Evolutionary conservation across 2,797 vertebrate genomes (phyloP).

Genomic region (Dendrocincla tyrannina): DNA sequence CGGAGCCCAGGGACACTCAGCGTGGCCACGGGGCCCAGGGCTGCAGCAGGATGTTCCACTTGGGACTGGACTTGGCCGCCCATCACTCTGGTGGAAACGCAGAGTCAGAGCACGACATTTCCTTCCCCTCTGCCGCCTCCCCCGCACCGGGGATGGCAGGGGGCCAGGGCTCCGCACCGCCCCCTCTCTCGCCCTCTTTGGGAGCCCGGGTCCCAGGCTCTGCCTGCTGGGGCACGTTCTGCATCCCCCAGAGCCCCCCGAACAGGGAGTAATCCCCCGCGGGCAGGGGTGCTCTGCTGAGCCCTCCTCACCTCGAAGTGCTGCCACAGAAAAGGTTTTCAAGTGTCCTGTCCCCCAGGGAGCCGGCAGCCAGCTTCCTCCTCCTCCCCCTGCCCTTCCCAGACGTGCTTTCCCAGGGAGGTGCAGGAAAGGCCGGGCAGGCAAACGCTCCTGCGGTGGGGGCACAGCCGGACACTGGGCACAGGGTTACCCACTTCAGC

Average conservation of each 20-base stretch:
- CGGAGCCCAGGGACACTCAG: not conserved
- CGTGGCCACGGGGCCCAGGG: not conserved
- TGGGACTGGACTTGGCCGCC: not conserved
- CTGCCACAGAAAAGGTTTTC: not conserved
- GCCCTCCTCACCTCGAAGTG: accelerated
- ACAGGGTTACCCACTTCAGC: not conserved
- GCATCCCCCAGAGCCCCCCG: accelerated
- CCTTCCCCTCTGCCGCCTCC: not conserved
- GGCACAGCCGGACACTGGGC: accelerated
- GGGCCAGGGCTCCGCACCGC: accelerated
- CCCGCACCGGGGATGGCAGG: not conserved
- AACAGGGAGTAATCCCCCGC: not conserved
- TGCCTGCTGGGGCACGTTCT: not conserved
- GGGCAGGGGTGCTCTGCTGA: not conserved
- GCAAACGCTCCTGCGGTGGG: not conserved
- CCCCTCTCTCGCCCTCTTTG: accelerated
- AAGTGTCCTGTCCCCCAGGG: not conserved
- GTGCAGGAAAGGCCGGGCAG: slow-evolving; percentile 1
- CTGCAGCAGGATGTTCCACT: not conserved
- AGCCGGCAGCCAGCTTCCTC: slow-evolving; percentile 1
- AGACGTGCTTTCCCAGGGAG: slow-evolving; percentile 48
- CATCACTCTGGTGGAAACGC: not conserved
- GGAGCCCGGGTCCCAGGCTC: not conserved
- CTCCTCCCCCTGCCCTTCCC: slow-evolving; percentile 5
- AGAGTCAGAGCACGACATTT: slow-evolving; percentile 19